These are phyloP conservation scores for Drosophila flavopinicola DNA, from an alignment of 2,888 invertebrate species.

Conservation along the genomic window DNA sequence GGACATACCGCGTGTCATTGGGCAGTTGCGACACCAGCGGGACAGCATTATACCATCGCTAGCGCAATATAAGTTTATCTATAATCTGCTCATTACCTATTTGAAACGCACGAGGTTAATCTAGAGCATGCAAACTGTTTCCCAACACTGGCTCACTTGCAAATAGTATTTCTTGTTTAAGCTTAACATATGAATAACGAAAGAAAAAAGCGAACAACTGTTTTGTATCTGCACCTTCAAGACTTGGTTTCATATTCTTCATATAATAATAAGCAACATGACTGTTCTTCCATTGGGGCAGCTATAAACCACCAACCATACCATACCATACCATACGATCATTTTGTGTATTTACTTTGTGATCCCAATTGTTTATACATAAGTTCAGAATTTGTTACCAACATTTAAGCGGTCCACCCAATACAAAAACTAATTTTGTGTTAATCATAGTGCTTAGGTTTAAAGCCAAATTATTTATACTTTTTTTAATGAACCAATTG, in stretches of 20 bases:
- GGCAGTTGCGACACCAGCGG: constrained; percentile 93
- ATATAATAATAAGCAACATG: constrained; percentile 22
- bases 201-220: constrained; percentile 43
- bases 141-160: constrained; percentile 18
- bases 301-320: constrained; percentile 35
- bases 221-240: constrained; percentile 27
- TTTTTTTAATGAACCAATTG: constrained; percentile 59
- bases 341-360: constrained; percentile 40
- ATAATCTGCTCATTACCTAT: constrained; percentile 93
- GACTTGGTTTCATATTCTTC: constrained; percentile 33
- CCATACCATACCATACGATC: constrained; percentile 47
- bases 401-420: constrained; percentile 48
- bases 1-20: constrained; percentile 92
- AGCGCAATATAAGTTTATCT: constrained; percentile 95
- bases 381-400: constrained; percentile 57
- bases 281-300: constrained; percentile 52
- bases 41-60: constrained; percentile 95
- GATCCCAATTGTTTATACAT: constrained; percentile 44
- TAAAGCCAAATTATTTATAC: constrained; percentile 76
- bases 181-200: constrained; percentile 18
- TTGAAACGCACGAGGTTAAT: constrained; percentile 94
- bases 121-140: constrained; percentile 79
- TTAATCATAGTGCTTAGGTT: constrained; percentile 67
- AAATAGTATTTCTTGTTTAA: constrained; percentile 55
- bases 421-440: constrained; percentile 49